A percentile compares a stretch with the other conserved stretches of the same genome.
Evolutionary conservation across 1,140 invertebrate genomes (phyloP).

Genomic region (Nasonia giraulti): DNA sequence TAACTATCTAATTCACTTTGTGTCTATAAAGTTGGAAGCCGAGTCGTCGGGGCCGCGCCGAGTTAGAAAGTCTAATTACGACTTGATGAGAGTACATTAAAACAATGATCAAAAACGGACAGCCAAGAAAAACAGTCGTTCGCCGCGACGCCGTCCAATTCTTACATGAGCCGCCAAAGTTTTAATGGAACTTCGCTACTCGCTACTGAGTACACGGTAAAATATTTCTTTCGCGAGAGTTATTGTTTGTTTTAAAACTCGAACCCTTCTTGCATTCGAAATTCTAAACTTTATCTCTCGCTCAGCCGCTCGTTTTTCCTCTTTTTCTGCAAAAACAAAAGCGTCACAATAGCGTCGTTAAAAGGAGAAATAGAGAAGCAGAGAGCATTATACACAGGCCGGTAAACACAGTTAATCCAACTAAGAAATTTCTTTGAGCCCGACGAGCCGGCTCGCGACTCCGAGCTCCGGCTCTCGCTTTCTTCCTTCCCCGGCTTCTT

Average conservation of each 20-base stretch:
- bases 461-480: not conserved
- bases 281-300: not conserved
- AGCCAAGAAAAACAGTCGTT: not conserved
- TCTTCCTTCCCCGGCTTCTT: constrained; percentile 16
- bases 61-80: not conserved
- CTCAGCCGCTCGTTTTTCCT: not conserved
- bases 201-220: not conserved
- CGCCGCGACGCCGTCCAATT: not conserved
- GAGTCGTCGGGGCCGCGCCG: not conserved
- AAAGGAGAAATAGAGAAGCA: constrained; percentile 10
- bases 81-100: not conserved
- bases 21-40: not conserved
- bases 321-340: not conserved
- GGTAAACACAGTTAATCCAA: constrained; percentile 48
- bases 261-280: not conserved
- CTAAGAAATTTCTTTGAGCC: constrained; percentile 48
- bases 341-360: not conserved
- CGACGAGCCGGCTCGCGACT: constrained; percentile 12
- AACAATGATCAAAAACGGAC: no score
- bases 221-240: not conserved
- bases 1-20: not conserved
- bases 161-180: not conserved
- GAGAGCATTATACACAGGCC: constrained; percentile 4
- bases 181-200: not conserved
- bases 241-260: not conserved